These are phyloP conservation scores for Lanistes nyassanus DNA, from an alignment of 1,140 invertebrate species.

Conservation along the genomic window DNA sequence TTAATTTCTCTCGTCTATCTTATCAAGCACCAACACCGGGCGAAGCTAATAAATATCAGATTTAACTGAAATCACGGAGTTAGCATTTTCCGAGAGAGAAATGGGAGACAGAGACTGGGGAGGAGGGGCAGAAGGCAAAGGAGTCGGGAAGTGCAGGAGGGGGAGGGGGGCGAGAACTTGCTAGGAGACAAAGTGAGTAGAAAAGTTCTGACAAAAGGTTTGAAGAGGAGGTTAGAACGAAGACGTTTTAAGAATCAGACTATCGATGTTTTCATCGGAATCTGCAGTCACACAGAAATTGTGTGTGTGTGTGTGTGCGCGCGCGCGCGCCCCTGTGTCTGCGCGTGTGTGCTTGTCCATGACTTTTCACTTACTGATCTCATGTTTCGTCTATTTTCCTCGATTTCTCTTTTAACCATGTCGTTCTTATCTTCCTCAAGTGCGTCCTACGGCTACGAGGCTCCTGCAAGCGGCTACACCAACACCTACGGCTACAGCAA, in stretches of 20 bases:
- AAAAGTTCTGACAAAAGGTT: too few relatives aligned
- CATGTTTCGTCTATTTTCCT: neutral
- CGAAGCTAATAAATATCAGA: too few relatives aligned
- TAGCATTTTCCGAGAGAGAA: too few relatives aligned
- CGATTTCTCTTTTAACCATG: neutral
- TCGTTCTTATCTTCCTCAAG: neutral
- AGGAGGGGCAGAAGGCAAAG: neutral
- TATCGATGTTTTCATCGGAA: too few relatives aligned
- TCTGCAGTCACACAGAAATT: too few relatives aligned
- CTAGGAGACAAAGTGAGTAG: too few relatives aligned
- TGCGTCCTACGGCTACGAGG: neutral
- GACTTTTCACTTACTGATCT: neutral
- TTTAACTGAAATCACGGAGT: too few relatives aligned
- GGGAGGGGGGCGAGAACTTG: neutral
- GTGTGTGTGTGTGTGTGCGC: slow-evolving; percentile 1
- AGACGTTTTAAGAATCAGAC: too few relatives aligned
- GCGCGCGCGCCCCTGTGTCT: neutral
- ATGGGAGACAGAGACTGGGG: neutral
- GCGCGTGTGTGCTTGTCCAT: neutral
- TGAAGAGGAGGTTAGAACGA: too few relatives aligned
- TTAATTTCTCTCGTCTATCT: too few relatives aligned
- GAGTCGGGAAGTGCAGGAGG: neutral
- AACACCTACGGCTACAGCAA: neutral
- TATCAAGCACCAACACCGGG: too few relatives aligned
- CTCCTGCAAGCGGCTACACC: neutral